Evolutionary conservation across 2,888 invertebrate genomes (phyloP).

Genomic region (Drosophila paucipuncta): DNA sequence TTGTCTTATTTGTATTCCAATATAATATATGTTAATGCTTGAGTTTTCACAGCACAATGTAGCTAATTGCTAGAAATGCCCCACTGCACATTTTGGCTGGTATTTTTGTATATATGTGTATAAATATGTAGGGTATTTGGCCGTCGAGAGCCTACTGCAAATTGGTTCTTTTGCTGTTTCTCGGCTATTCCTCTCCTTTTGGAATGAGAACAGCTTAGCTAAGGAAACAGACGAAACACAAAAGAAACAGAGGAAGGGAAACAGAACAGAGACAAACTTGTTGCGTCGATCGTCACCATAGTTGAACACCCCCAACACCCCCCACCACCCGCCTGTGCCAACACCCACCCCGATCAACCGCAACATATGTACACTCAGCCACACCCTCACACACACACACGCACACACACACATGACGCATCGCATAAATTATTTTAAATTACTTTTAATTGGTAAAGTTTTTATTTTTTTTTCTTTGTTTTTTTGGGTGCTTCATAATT

Average conservation of each 20-base stretch:
- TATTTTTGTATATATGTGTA: background rate
- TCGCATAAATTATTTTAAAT: conserved; percentile 78
- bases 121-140: background rate
- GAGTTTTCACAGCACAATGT: background rate
- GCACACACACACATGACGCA: conserved; percentile 61
- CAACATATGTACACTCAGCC: conserved; percentile 33
- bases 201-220: background rate
- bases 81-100: background rate
- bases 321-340: background rate
- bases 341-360: conserved; percentile 24
- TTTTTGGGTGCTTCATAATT: conserved; percentile 52
- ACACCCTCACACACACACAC: conserved; percentile 41
- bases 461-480: conserved; percentile 23
- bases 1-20: background rate
- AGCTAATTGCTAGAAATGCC: background rate
- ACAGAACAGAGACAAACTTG: background rate
- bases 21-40: background rate
- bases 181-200: background rate
- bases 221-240: background rate
- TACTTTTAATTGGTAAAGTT: conserved; percentile 78
- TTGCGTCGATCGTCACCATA: conserved; percentile 51
- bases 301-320: background rate
- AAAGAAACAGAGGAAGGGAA: background rate
- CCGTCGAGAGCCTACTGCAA: background rate
- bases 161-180: background rate